Evolutionary conservation across 2,113 vertebrate genomes (phyloP).

Genomic region (Pseudopodoces humilis): DNA sequence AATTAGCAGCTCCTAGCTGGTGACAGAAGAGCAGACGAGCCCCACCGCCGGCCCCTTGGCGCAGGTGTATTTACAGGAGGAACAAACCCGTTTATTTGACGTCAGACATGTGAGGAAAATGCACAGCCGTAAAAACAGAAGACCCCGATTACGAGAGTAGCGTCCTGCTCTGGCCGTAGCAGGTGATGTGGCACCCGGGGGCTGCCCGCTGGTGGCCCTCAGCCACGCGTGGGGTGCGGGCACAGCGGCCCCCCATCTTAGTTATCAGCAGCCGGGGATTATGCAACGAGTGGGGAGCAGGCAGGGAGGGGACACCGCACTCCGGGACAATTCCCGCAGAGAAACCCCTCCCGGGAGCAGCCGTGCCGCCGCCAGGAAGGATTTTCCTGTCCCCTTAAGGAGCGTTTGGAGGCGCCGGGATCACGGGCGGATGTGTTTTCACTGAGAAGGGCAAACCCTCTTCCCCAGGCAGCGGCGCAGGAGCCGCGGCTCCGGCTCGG

Average conservation of each 20-base stretch:
- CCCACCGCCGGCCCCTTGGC: fast-evolving
- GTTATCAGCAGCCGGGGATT: conserved; percentile 47
- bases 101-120: fast-evolving
- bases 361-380: neutral
- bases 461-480: neutral
- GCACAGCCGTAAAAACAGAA: fast-evolving
- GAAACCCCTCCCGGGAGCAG: neutral
- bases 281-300: conserved; percentile 16
- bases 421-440: neutral
- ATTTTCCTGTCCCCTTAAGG: neutral
- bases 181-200: fast-evolving
- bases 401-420: neutral
- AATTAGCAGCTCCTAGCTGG: neutral
- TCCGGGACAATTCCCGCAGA: neutral
- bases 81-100: neutral
- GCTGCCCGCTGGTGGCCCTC: neutral
- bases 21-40: neutral
- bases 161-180: fast-evolving
- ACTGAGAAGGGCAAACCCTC: neutral
- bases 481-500: neutral
- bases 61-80: neutral
- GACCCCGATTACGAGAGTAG: neutral
- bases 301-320: neutral
- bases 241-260: neutral
- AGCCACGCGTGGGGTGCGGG: neutral